These are phyloP conservation scores for Folsomia candida DNA, from an alignment of 2,888 invertebrate genomes.

Conservation along the genomic window DNA sequence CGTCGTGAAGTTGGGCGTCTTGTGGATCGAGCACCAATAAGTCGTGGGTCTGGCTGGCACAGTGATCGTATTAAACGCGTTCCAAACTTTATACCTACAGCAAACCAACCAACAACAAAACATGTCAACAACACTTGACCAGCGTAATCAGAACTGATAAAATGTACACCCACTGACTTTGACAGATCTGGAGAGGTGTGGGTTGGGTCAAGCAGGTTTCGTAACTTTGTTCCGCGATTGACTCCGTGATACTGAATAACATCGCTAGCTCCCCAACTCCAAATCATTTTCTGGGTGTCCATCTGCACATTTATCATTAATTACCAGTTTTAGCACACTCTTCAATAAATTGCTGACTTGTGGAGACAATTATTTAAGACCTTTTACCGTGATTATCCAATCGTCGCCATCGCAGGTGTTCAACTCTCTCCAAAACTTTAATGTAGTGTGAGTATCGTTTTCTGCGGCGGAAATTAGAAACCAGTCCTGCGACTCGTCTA, in stretches of 20 bases:
- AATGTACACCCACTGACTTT: neutral
- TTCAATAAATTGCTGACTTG: neutral
- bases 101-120: too few species aligned
- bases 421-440: neutral
- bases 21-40: slow-evolving; percentile 86
- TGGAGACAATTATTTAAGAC: neutral
- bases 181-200: neutral
- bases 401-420: slow-evolving; percentile 12
- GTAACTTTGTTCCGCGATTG: neutral
- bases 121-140: too few species aligned
- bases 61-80: neutral
- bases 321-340: neutral
- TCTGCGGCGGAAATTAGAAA: neutral
- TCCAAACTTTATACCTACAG: neutral
- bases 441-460: neutral
- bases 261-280: neutral
- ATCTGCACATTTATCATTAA: neutral
- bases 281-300: slow-evolving; percentile 9
- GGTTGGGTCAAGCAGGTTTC: neutral
- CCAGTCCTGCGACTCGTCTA: slow-evolving; percentile 3
- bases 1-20: slow-evolving; percentile 64
- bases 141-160: neutral
- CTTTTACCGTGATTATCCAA: neutral
- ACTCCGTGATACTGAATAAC: slow-evolving; percentile 1
- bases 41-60: slow-evolving; percentile 62